phyloP scores from a whole-genome alignment of 2,797 vertebrate species.

The Ceryle rudis region DNA sequence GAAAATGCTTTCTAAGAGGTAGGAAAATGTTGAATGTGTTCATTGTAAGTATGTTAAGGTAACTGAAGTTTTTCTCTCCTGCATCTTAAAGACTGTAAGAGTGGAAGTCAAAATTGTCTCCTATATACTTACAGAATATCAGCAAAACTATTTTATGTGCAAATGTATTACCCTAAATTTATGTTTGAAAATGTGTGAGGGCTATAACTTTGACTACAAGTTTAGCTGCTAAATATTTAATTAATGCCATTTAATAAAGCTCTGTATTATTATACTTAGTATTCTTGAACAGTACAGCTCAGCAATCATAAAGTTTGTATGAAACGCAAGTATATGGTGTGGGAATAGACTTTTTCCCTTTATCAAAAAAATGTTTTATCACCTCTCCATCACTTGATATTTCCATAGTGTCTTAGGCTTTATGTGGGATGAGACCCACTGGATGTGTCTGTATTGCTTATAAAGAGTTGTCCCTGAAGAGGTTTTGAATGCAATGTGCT shows the following conservation, averaged over 20 bases:
- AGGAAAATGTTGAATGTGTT: background rate
- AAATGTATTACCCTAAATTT: background rate
- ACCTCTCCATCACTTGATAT: background rate
- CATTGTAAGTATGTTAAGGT: background rate
- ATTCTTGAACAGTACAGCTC: background rate
- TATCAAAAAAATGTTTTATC: background rate
- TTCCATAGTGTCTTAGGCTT: background rate
- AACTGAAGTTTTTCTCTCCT: background rate
- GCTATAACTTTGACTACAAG: background rate
- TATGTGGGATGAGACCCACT: background rate
- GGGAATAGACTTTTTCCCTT: background rate
- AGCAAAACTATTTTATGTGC: background rate
- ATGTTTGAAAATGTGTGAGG: background rate
- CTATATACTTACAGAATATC: background rate
- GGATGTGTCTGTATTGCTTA: background rate
- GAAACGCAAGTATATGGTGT: background rate
- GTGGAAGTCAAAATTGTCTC: background rate
- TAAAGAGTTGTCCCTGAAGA: background rate
- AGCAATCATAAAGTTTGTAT: background rate
- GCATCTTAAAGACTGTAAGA: background rate
- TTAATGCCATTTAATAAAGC: background rate
- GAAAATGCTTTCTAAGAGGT: background rate
- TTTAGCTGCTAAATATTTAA: background rate
- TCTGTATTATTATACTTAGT: background rate
- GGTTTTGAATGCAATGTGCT: background rate